Percentiles rank a stretch among this genome's conserved stretches.
phyloP scores from a whole-genome alignment of 2,113 vertebrate genomes.

The Meles meles region DNA sequence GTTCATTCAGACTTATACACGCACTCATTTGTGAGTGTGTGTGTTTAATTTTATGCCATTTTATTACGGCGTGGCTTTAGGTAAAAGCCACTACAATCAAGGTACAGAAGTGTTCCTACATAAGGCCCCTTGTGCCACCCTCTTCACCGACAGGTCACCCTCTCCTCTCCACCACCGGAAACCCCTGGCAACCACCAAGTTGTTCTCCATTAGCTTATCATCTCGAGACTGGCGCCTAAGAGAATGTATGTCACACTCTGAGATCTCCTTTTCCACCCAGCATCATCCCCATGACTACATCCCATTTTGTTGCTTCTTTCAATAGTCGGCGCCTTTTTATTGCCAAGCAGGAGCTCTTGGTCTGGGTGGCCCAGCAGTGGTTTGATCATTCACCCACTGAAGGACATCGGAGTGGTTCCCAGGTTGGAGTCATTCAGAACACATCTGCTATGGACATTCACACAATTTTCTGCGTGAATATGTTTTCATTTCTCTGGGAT shows the following conservation, averaged over 20 bases:
- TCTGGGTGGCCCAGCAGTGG: not conserved
- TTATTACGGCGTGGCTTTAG: not conserved
- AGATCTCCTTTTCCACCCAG: not conserved
- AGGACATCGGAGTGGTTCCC: not conserved
- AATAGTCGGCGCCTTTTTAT: not conserved
- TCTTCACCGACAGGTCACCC: not conserved
- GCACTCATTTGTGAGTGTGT: not conserved
- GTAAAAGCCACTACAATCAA: not conserved
- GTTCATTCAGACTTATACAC: not conserved
- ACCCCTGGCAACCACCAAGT: not conserved
- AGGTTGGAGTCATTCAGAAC: not conserved
- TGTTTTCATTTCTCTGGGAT: not conserved
- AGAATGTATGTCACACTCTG: not conserved
- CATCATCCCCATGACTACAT: not conserved
- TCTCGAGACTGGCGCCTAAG: not conserved
- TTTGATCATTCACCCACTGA: not conserved
- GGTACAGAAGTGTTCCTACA: not conserved
- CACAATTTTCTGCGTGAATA: not conserved
- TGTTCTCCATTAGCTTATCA: not conserved
- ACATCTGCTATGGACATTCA: not conserved
- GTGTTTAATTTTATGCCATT: not conserved
- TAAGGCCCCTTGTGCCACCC: not conserved
- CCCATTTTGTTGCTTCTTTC: not conserved
- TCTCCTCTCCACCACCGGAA: not conserved
- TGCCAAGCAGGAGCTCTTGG: not conserved